phyloP scores from a whole-genome alignment of 2,888 invertebrate species.

The Cryptocephalus moraei region DNA sequence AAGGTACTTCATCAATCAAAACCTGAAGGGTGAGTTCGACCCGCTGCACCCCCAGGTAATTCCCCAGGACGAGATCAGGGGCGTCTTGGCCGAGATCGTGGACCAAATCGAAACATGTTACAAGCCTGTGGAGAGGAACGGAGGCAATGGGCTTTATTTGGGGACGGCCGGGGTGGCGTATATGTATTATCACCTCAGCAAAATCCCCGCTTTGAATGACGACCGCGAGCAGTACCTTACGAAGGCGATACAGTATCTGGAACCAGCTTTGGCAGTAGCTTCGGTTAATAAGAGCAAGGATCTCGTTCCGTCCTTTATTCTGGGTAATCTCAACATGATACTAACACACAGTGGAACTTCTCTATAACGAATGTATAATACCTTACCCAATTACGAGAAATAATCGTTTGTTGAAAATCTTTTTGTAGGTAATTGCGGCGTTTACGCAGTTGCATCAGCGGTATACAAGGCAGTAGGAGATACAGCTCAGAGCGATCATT shows the following conservation, averaged over 20 bases:
- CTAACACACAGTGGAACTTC: too few species aligned
- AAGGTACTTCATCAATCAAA: too few species aligned
- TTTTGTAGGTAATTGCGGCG: constrained; percentile 49
- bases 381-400: too few species aligned
- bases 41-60: constrained; percentile 3
- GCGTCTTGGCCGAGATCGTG: constrained; percentile 15
- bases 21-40: too few species aligned
- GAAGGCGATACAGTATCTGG: constrained; percentile 51
- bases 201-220: constrained; percentile 41
- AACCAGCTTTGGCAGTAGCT: constrained; percentile 48
- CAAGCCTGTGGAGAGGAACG: constrained; percentile 29
- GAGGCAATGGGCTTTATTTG: constrained; percentile 57
- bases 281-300: constrained; percentile 42
- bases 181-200: constrained; percentile 62
- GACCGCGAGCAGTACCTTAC: constrained; percentile 43
- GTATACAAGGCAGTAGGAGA: constrained; percentile 46
- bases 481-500: constrained; percentile 27
- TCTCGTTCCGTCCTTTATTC: constrained; percentile 54
- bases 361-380: too few species aligned
- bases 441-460: constrained; percentile 61
- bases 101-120: constrained; percentile 28
- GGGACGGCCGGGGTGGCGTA: constrained; percentile 63
- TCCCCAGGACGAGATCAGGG: constrained; percentile 12
- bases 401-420: too few species aligned
- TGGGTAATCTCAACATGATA: constrained; percentile 41